Evolutionary conservation across 1,140 invertebrate species (phyloP).

Genomic region (Diachasmimorpha longicaudata): DNA sequence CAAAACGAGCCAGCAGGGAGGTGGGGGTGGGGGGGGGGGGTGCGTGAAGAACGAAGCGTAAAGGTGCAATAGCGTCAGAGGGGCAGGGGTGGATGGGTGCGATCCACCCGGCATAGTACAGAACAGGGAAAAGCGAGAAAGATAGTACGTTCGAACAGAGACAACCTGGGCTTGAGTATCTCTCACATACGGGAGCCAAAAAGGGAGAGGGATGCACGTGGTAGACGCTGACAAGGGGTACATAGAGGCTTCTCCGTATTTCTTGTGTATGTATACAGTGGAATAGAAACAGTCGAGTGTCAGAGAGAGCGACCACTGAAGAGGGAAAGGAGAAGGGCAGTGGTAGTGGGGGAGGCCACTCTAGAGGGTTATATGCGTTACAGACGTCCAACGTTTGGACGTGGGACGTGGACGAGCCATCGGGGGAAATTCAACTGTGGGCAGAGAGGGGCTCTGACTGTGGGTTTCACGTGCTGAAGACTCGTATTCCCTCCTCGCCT

Average conservation of each 20-base stretch:
- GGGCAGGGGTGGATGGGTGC: no score
- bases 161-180: constrained; percentile 15
- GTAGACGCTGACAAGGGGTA: constrained; percentile 12
- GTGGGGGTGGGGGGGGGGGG: no score
- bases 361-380: constrained; percentile 15
- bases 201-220: constrained; percentile 27
- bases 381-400: constrained; percentile 5
- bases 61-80: no score
- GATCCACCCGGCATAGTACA: background rate
- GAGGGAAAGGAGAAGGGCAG: no score
- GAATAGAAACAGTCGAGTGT: constrained; percentile 9
- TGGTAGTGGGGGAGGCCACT: background rate
- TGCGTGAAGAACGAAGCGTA: no score
- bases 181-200: constrained; percentile 1
- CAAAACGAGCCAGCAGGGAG: no score
- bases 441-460: background rate
- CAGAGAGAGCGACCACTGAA: background rate
- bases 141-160: constrained; percentile 10
- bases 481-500: background rate
- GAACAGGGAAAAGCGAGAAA: constrained; percentile 18
- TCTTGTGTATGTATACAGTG: background rate
- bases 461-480: background rate
- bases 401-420: constrained; percentile 19
- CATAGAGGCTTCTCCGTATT: constrained; percentile 13
- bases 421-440: constrained; percentile 9